Base-by-base conservation (phyloP, 2,888 invertebrate species). In the Apantesis nais region DNA sequence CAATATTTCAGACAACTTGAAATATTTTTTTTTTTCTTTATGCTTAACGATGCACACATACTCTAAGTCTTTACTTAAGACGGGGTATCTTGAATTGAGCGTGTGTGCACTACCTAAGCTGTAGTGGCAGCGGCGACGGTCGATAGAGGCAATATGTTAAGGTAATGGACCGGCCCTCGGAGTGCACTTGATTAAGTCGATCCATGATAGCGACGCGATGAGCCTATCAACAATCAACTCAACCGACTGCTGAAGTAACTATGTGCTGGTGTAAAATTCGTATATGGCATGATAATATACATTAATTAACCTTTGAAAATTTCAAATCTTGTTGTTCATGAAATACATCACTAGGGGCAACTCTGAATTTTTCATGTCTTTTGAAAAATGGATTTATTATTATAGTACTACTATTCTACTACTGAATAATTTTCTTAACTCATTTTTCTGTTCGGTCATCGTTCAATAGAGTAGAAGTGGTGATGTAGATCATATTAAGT, bases 131-230 rank as follows among this genome's bases (percentile, higher is more conserved):
- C 66, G 82, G 74, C 79, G 75, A 73, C 71, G 78, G 72, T 77
- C 84, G 82, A 79, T 86, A 81, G 84, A 81, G 83, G 87, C 87
- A 83, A 91, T 92, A 90, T 87, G 88, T 90, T 88, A 88, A 86
- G 85, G 88, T 88, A 90, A 89, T 90, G 88, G 89, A 81, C 82
- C 82, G 83, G 81, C 73, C 83, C 80, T 83, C 76, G 82, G 85
- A 86, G 86, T 85, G 89, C 87, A 89, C 87, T 91, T 91, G 90
- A 91, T 91, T 90, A 89, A 90, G 86, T 89, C 83, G 86, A 83
- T 82, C 81, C 82, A 80, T 88, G 87, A 88, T 88, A 86, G 86
- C 80, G 79, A 82, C 81, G 84, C 85, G 86, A 86, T 83, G 87
- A 82, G 83, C 83, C 86, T 87, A 88, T 88, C 85, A 87, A 85